Conservation (phyloP, 2,888 invertebrate genomes). For the Microctonus brassicae region DNA sequence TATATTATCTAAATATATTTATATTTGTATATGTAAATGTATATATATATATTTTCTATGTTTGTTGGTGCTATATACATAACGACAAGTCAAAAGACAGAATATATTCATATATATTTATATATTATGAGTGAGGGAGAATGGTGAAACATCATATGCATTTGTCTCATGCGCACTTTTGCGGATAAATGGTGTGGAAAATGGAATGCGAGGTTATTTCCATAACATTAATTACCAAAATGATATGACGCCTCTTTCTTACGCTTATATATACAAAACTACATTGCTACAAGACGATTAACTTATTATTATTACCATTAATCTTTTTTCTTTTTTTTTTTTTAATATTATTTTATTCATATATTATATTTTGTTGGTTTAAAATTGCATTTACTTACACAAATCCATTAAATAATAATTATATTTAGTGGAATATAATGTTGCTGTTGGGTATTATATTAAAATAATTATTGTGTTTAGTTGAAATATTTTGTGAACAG, state of each 20-base stretch:
- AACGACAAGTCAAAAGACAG: too few relatives aligned
- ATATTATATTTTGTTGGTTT: neutral
- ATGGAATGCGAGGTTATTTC: conserved; percentile 34
- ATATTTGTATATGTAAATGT: neutral
- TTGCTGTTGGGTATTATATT: too few relatives aligned
- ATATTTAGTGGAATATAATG: too few relatives aligned
- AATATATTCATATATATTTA: neutral
- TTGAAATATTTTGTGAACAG: neutral
- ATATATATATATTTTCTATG: neutral
- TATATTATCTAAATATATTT: neutral
- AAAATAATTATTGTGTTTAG: too few relatives aligned
- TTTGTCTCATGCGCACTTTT: conserved; percentile 23
- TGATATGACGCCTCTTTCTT: conserved; percentile 13
- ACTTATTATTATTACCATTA: conserved; percentile 6
- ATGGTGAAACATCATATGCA: conserved; percentile 21
- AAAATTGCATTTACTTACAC: neutral
- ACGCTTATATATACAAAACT: neutral
- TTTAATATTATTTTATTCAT: neutral
- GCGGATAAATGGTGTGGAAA: conserved; percentile 35
- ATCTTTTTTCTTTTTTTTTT: neutral
- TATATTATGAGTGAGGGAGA: neutral
- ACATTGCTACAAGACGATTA: neutral
- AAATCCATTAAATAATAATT: too few relatives aligned
- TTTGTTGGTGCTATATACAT: too few relatives aligned
- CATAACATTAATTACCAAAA: conserved; percentile 33